These are phyloP conservation scores for Neocrepidodera transversa DNA, from an alignment of 2,888 invertebrate species.

Conservation along the genomic window DNA sequence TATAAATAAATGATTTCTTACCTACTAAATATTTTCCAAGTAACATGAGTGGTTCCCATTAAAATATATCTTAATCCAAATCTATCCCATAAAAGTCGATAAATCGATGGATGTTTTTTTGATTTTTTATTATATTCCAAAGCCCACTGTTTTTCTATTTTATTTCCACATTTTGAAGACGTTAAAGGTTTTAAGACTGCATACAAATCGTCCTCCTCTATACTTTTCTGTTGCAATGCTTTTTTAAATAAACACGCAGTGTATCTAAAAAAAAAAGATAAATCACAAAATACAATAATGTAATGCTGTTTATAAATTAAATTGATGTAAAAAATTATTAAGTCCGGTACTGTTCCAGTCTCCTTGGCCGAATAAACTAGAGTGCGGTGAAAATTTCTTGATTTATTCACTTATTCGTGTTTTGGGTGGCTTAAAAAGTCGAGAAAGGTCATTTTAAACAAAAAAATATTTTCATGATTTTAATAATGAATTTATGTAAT, in stretches of 20 bases:
- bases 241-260: slow-evolving; percentile 70
- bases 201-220: slow-evolving; percentile 69
- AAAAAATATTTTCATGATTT: no score
- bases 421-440: no score
- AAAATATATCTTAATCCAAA: slow-evolving; percentile 42
- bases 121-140: slow-evolving; percentile 41
- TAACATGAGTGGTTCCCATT: slow-evolving; percentile 38
- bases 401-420: no score
- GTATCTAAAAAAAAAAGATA: slow-evolving; percentile 64
- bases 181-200: slow-evolving; percentile 61
- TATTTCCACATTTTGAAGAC: slow-evolving; percentile 45
- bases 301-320: no score
- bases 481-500: no score
- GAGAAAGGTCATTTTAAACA: no score
- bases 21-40: slow-evolving; percentile 39
- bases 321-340: no score
- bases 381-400: no score
- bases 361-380: no score
- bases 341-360: no score
- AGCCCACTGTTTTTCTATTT: slow-evolving; percentile 52
- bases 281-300: no score
- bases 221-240: slow-evolving; percentile 65
- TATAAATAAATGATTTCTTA: no score
- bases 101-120: slow-evolving; percentile 29
- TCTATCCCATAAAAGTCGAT: slow-evolving; percentile 42